Conservation (phyloP, 2,888 invertebrate species). For the Cetonia aurata region DNA sequence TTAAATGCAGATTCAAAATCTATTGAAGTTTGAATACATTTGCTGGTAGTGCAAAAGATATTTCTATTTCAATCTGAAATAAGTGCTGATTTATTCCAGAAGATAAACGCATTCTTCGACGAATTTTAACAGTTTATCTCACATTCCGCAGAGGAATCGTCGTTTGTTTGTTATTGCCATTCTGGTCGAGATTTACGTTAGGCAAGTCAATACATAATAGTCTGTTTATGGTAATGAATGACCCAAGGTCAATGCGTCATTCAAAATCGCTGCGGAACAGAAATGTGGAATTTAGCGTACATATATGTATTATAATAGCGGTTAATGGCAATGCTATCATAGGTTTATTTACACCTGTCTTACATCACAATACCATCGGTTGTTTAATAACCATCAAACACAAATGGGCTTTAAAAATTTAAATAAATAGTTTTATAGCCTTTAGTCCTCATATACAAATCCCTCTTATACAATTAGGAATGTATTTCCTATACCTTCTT, state of each 20-base stretch:
- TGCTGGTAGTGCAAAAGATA: too few relatives aligned
- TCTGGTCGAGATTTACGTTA: too few relatives aligned
- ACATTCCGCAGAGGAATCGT: background rate
- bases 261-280: slow-evolving; percentile 13
- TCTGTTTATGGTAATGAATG: slow-evolving; percentile 16
- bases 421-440: too few relatives aligned
- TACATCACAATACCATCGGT: slow-evolving; percentile 23
- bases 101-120: background rate
- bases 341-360: slow-evolving; percentile 20
- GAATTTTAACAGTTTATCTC: background rate
- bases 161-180: too few relatives aligned
- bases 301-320: too few relatives aligned
- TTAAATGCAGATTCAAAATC: too few relatives aligned
- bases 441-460: too few relatives aligned
- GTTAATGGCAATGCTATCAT: slow-evolving; percentile 4
- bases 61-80: too few relatives aligned
- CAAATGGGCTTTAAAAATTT: too few relatives aligned
- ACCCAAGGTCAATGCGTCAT: slow-evolving; percentile 23
- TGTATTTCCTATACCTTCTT: too few relatives aligned
- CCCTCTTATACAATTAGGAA: too few relatives aligned
- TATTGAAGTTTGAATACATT: too few relatives aligned
- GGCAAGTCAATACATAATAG: background rate
- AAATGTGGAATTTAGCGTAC: slow-evolving; percentile 3
- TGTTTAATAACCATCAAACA: background rate
- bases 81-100: background rate